These are phyloP conservation scores for Strigamia maritima DNA, from an alignment of 2,888 invertebrate genomes.

Conservation along the genomic window DNA sequence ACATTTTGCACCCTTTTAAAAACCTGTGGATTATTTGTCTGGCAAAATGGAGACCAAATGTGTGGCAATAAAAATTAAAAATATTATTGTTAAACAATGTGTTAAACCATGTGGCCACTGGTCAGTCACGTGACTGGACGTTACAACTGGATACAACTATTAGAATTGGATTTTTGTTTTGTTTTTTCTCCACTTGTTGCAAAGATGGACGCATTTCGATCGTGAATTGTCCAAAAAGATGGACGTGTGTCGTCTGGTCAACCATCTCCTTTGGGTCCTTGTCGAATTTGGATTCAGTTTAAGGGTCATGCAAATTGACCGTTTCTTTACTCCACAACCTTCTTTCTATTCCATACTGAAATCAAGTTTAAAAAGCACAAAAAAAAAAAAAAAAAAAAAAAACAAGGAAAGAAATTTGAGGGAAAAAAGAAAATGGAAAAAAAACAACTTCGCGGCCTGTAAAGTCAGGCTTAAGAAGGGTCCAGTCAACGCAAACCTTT, in stretches of 20 bases:
- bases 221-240: neutral
- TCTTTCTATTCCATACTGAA: neutral
- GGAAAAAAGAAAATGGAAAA: neutral
- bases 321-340: neutral
- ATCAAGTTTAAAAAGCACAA: conserved; percentile 4
- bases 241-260: conserved; percentile 22
- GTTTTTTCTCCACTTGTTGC: neutral
- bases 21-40: too few species aligned
- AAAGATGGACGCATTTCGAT: neutral
- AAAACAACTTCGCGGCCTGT: neutral
- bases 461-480: conserved; percentile 16
- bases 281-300: neutral
- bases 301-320: conserved; percentile 29
- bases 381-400: too few species aligned
- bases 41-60: too few species aligned
- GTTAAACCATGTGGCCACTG: too few species aligned
- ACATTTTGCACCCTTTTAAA: too few species aligned
- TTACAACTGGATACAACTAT: too few species aligned
- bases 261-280: neutral
- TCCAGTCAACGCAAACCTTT: neutral
- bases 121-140: too few species aligned
- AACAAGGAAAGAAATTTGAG: neutral
- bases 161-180: neutral
- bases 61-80: too few species aligned
- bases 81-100: too few species aligned